These are phyloP conservation scores for Syrmaticus mikado DNA, from an alignment of 2,113 vertebrate species.

Conservation along the genomic window DNA sequence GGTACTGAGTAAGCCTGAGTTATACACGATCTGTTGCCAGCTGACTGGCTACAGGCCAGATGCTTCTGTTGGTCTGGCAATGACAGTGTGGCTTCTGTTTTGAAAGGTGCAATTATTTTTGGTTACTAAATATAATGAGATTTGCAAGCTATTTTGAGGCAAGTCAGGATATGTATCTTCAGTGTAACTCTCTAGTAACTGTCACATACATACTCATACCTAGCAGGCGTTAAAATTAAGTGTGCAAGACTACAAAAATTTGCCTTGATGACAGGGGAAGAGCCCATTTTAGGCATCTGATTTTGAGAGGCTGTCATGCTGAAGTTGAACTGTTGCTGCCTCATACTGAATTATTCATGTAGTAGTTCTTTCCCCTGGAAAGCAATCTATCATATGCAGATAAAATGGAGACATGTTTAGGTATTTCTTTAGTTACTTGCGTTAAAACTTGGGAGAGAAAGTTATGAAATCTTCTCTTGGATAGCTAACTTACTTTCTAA, in stretches of 20 bases:
- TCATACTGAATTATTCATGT: not conserved
- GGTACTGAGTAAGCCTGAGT: not conserved
- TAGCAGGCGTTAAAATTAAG: not conserved
- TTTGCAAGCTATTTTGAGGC: not conserved
- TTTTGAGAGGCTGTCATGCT: not conserved
- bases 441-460: not conserved
- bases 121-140: not conserved
- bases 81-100: not conserved
- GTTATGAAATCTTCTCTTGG: not conserved
- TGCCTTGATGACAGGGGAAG: not conserved
- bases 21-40: not conserved
- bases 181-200: not conserved
- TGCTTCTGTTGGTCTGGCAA: not conserved
- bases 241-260: not conserved
- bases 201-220: fast-evolving
- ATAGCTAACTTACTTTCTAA: not conserved
- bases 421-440: not conserved
- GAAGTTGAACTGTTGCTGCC: not conserved
- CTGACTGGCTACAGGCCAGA: not conserved
- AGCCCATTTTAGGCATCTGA: not conserved
- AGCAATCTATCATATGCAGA: not conserved
- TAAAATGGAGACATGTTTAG: not conserved
- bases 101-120: not conserved
- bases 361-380: not conserved
- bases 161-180: not conserved